A percentile compares a stretch with the other conserved stretches of the same genome.
Evolutionary conservation across 2,113 vertebrate genomes (phyloP).

Genomic region (Corythoichthys intestinalis): DNA sequence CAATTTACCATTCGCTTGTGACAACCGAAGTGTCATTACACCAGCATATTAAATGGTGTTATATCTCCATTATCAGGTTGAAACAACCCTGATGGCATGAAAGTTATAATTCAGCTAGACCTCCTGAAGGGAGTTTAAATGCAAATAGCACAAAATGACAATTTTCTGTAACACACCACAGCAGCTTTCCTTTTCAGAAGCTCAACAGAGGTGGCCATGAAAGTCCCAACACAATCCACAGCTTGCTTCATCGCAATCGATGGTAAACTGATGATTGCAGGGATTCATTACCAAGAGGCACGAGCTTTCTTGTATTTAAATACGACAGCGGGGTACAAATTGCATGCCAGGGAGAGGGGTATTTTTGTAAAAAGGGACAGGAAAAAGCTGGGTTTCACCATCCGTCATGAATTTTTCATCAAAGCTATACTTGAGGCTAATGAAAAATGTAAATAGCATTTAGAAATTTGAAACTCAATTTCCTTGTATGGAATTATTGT

Average conservation of each 20-base stretch:
- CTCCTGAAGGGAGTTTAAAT: not conserved
- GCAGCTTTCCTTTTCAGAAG: not conserved
- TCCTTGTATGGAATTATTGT: not conserved
- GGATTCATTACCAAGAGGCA: constrained; percentile 40
- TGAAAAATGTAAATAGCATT: constrained; percentile 26
- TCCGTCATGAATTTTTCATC: constrained; percentile 31
- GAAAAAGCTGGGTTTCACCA: not conserved
- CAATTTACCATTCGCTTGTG: not conserved
- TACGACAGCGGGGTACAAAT: constrained; percentile 39
- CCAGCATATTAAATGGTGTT: not conserved
- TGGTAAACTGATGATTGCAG: constrained; percentile 44
- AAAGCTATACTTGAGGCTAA: constrained; percentile 12
- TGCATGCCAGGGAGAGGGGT: constrained; percentile 16
- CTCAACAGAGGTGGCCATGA: constrained; percentile 10
- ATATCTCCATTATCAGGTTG: not conserved
- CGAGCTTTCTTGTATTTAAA: constrained; percentile 18
- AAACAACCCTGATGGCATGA: not conserved
- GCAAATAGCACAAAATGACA: not conserved
- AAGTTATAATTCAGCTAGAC: not conserved
- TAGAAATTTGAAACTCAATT: not conserved
- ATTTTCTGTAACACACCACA: not conserved
- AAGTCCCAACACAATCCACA: constrained; percentile 16
- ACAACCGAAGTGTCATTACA: not conserved
- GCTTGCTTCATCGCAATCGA: constrained; percentile 34
- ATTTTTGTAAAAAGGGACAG: constrained; percentile 9